Percentiles rank a stretch among this genome's conserved stretches.
phyloP scores from a whole-genome alignment of 2,888 invertebrate species.

The Ceratothoa steindachneri region DNA sequence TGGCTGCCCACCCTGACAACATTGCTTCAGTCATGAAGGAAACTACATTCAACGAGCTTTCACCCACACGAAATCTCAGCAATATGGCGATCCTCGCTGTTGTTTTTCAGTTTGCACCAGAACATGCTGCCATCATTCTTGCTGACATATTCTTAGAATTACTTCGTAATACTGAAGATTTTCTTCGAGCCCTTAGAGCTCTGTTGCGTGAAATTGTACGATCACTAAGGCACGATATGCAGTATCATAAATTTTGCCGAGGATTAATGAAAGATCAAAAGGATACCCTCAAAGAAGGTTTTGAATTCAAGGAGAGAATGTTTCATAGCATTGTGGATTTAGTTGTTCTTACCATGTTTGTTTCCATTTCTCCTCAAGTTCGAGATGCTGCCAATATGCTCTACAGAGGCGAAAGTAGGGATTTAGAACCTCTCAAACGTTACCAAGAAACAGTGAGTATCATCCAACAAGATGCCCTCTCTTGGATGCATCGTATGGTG shows the following conservation, averaged over 20 bases:
- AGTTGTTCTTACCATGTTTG: constrained; percentile 75
- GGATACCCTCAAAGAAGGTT: constrained; percentile 58
- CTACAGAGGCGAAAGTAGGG: constrained; percentile 53
- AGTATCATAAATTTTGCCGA: constrained; percentile 72
- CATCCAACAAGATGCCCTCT: constrained; percentile 79
- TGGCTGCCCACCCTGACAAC: constrained; percentile 77
- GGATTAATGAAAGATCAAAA: constrained; percentile 63
- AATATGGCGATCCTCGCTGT: constrained; percentile 88
- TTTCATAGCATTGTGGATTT: constrained; percentile 79
- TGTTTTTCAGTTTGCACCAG: constrained; percentile 79
- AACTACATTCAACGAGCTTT: constrained; percentile 91
- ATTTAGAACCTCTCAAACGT: constrained; percentile 48
- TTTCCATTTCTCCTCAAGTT: constrained; percentile 72
- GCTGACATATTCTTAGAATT: constrained; percentile 81
- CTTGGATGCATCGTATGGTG: constrained; percentile 81
- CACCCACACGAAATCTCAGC: constrained; percentile 80
- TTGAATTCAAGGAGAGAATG: constrained; percentile 74
- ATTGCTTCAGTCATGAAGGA: constrained; percentile 79
- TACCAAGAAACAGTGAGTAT: constrained; percentile 57
- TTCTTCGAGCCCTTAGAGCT: constrained; percentile 72
- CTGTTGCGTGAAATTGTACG: constrained; percentile 84
- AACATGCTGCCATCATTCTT: constrained; percentile 73
- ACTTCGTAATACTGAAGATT: constrained; percentile 77
- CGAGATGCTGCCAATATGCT: constrained; percentile 62
- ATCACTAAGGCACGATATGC: constrained; percentile 73